A percentile compares a stretch with the other conserved stretches of the same genome.
phyloP scores from a whole-genome alignment of 2,113 vertebrate genomes.

The Aplodontia rufa region DNA sequence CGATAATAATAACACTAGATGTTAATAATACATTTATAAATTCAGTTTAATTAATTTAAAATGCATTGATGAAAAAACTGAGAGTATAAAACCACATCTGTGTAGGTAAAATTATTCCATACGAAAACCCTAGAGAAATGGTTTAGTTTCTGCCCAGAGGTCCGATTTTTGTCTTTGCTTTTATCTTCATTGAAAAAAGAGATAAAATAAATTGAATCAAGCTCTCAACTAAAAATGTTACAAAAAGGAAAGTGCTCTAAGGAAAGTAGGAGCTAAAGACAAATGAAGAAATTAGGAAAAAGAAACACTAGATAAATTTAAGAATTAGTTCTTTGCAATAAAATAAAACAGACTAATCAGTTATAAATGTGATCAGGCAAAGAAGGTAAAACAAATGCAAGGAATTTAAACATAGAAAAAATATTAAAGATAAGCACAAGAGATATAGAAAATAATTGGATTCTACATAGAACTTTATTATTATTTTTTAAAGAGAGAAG shows the following conservation, averaged over 20 bases:
- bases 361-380: not conserved
- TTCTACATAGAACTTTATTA: not conserved
- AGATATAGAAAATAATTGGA: not conserved
- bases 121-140: constrained; percentile 10
- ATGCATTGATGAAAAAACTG: not conserved
- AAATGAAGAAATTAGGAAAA: constrained; percentile 47
- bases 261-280: constrained; percentile 30
- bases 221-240: constrained; percentile 5
- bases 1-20: not conserved
- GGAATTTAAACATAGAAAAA: constrained; percentile 27
- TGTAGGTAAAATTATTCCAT: not conserved
- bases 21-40: not conserved
- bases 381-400: not conserved
- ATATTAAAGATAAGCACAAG: not conserved
- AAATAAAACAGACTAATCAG: constrained; percentile 12
- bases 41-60: constrained; percentile 24
- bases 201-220: not conserved
- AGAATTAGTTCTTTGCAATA: constrained; percentile 30
- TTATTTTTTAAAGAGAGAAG: not conserved
- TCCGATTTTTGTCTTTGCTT: constrained; percentile 47
- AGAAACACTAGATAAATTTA: constrained; percentile 3
- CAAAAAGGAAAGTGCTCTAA: constrained; percentile 21
- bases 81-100: not conserved
- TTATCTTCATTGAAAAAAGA: not conserved
- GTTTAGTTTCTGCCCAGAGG: not conserved